Percentiles rank a stretch among this genome's conserved stretches.
Conservation (phyloP, 1,140 invertebrate species). For the Sarcophaga peregrina region DNA sequence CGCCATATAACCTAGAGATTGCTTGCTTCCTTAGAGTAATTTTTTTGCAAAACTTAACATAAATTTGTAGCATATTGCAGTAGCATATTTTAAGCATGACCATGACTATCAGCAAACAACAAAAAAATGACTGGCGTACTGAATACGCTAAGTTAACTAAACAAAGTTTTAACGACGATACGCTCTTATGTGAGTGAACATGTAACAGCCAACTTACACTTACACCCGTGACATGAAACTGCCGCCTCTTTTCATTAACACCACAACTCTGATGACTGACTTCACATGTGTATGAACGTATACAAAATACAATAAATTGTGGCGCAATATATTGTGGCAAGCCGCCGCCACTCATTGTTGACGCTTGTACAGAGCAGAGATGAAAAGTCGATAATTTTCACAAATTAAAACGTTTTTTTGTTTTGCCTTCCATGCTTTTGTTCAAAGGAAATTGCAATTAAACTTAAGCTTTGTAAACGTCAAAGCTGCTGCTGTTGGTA, state of each 20-base stretch:
- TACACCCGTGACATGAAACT: neutral
- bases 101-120: neutral
- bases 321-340: neutral
- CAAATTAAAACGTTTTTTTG: neutral
- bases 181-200: too few species aligned
- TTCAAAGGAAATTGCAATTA: neutral
- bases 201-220: too few species aligned
- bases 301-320: neutral
- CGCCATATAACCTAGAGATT: too few species aligned
- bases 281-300: neutral
- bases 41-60: too few species aligned
- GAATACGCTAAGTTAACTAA: too few species aligned
- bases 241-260: slow-evolving; percentile 2
- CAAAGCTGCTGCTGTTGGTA: neutral
- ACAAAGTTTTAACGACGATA: too few species aligned
- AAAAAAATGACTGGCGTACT: too few species aligned
- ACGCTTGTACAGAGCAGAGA: neutral
- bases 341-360: neutral
- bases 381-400: slow-evolving; percentile 25
- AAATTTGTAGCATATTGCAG: too few species aligned
- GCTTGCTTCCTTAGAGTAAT: too few species aligned
- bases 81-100: neutral
- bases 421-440: neutral
- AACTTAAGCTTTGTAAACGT: neutral
- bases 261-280: neutral